These are phyloP conservation scores for Etheostoma perlongum DNA, from an alignment of 2,797 vertebrate genomes.

Conservation along the genomic window DNA sequence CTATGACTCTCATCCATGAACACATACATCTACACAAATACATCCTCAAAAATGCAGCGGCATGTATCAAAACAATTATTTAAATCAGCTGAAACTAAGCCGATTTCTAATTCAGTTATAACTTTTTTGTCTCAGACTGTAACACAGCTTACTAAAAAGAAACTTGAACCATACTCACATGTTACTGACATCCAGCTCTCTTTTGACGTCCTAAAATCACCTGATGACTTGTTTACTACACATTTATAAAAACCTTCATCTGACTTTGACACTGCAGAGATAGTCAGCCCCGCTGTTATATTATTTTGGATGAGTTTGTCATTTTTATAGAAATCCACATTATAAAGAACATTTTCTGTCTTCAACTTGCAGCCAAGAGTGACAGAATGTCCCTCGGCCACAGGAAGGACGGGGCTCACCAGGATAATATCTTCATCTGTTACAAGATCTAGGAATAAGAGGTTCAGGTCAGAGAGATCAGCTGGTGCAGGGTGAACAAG, in stretches of 20 bases:
- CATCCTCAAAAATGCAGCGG: too few relatives aligned
- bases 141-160: neutral
- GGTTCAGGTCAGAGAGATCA: neutral
- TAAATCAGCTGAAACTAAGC: neutral
- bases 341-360: rapidly evolving
- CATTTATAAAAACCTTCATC: constrained; percentile 68
- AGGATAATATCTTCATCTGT: neutral
- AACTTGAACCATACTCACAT: constrained; percentile 22
- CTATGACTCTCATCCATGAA: too few relatives aligned
- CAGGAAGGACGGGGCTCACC: constrained; percentile 53
- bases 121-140: neutral
- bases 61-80: neutral
- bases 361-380: constrained; percentile 50
- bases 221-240: neutral
- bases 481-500: neutral
- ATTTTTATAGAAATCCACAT: constrained; percentile 54
- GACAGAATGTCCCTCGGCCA: constrained; percentile 46
- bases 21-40: too few relatives aligned
- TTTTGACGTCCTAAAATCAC: neutral
- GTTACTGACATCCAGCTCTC: constrained; percentile 55
- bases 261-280: constrained; percentile 55
- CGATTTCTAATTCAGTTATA: neutral
- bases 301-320: constrained; percentile 30
- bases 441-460: neutral
- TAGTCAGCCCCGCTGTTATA: constrained; percentile 23